Conservation (phyloP, 2,888 invertebrate genomes). For the Philereme vetulata region DNA sequence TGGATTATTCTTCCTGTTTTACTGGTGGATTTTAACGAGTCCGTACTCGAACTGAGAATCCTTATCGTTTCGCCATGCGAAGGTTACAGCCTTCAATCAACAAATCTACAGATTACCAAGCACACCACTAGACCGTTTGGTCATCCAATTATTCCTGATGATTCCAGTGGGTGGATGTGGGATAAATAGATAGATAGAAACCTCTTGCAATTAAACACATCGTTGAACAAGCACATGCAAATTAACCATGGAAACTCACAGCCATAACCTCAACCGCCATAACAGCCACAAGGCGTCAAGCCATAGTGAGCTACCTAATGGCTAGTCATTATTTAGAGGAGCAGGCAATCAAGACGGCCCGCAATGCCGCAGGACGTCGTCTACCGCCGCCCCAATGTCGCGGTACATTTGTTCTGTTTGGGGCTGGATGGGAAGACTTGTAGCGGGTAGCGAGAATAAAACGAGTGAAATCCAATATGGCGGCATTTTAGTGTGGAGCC, state of each 20-base stretch:
- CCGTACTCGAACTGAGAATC: too few relatives aligned
- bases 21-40: background rate
- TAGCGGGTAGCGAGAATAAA: constrained; percentile 4
- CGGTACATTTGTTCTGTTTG: constrained; percentile 32
- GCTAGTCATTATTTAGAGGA: constrained; percentile 21
- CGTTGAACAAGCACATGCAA: constrained; percentile 16
- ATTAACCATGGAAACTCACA: constrained; percentile 13
- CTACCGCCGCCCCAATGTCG: constrained; percentile 29
- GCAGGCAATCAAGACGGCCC: constrained; percentile 31
- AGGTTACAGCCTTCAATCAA: too few relatives aligned
- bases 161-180: too few relatives aligned
- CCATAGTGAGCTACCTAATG: constrained; percentile 25
- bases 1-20: background rate
- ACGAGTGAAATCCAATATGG: background rate
- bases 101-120: too few relatives aligned
- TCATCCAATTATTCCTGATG: too few relatives aligned
- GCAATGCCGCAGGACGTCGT: constrained; percentile 30
- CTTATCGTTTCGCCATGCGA: too few relatives aligned
- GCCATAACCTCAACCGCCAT: constrained; percentile 11
- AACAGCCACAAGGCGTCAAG: constrained; percentile 19
- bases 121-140: too few relatives aligned
- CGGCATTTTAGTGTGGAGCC: too few relatives aligned
- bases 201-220: constrained; percentile 10
- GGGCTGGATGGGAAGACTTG: background rate
- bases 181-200: background rate